Percentiles rank a stretch among this genome's conserved stretches.
Conservation (phyloP, 2,113 vertebrate genomes). For the Hyaena hyaena region DNA sequence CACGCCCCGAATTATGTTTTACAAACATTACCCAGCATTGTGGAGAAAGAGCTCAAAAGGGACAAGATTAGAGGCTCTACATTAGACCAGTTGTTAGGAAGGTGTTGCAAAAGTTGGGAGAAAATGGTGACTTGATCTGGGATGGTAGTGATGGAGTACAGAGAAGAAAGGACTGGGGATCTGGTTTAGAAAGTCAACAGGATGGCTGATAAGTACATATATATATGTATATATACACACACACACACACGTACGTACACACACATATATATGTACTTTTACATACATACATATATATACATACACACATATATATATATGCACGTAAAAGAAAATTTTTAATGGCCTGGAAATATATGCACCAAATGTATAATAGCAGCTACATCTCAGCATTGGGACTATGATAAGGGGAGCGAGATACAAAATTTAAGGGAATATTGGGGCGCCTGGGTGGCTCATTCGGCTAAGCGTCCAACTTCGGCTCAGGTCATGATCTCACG, state of each 20-base stretch:
- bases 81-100: neutral
- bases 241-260: too few species aligned
- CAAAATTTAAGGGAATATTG: neutral
- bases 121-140: neutral
- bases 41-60: neutral
- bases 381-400: neutral
- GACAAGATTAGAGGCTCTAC: neutral
- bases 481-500: too few species aligned
- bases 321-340: neutral
- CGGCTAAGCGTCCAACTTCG: too few species aligned
- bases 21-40: neutral
- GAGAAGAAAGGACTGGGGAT: neutral
- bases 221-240: neutral
- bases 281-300: too few species aligned
- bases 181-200: slow-evolving; percentile 33
- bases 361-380: neutral
- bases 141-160: neutral
- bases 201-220: neutral
- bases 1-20: neutral
- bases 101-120: neutral
- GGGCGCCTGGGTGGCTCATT: too few species aligned
- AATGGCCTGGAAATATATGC: neutral
- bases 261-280: too few species aligned
- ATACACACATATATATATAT: neutral
- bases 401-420: neutral